Base-by-base conservation (phyloP, 2,797 vertebrate genomes). In the Arremon brunneinucha region DNA sequence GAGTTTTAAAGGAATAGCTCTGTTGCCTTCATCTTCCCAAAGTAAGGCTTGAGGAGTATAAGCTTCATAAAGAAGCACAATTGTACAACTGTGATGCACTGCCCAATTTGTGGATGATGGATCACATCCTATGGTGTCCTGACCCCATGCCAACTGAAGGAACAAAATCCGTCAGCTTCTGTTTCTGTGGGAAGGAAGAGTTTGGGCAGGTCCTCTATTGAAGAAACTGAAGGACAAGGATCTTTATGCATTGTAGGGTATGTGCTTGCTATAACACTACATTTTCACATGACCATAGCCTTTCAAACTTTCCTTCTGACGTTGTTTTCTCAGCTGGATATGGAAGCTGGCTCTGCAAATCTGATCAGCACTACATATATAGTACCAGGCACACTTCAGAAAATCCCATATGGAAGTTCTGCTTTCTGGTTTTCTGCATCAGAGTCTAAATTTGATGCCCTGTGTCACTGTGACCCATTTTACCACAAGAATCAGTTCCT, bases 391-490 rank as follows among this genome's bases (percentile, higher is more conserved):
- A 26, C 21, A 70, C 76, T 90, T 84, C 81, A 59, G 74, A 89
- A 95, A 93, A 46, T 43, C 2, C 84, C 20, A 3, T n/a, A 60
- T 46, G 21, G 41, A 67, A 30, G 89, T 94, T 96, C 87, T 93
- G 56, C 87, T 92, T 96, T 92, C 76, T 89, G 71, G 11, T 90
- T 94, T 94, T 82, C 84, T 93, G 70, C 71, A 56, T 89, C 87
- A 93, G 34, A 92, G 47, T 27, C 87, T 92, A 84, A 84, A 87
- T 80, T 63, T 87, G 68, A 67, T 86, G 77, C 71, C 50, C 46
- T 12, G 1, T 70, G 53, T 93, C 91, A 80, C 32, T 70, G 35
- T 49, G 67, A 94, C 47, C 62, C 34, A 0, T 72, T 87, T 79
- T 79, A 80, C 78, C 91, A 55, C 49, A 83, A 65, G 20, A 63